phyloP scores from a whole-genome alignment of 2,797 vertebrate species.

The Coilia nasus region DNA sequence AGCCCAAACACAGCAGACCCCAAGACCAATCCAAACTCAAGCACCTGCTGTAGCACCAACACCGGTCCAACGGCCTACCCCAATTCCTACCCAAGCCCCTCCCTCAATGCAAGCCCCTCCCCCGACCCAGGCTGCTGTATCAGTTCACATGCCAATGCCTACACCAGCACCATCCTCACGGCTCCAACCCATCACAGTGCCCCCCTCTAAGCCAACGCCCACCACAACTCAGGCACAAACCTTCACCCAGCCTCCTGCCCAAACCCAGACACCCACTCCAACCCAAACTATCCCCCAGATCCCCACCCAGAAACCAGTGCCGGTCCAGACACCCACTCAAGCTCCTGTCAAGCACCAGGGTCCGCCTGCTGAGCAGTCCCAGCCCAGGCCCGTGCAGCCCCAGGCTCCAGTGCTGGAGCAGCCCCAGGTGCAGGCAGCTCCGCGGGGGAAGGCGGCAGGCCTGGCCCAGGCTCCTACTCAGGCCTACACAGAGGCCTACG shows the following conservation, averaged over 20 bases:
- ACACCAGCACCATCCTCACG: neutral
- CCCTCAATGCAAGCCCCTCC: neutral
- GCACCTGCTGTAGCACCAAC: neutral
- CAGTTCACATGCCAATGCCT: neutral
- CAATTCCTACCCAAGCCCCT: neutral
- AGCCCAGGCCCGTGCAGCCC: slow-evolving; percentile 42
- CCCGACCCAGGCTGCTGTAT: neutral
- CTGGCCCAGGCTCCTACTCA: slow-evolving; percentile 69
- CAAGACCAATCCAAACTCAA: neutral
- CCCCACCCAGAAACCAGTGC: neutral
- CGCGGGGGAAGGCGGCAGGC: slow-evolving; percentile 58
- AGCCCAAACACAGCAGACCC: neutral
- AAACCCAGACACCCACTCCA: neutral
- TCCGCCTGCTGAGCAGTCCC: slow-evolving; percentile 30
- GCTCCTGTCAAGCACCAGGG: slow-evolving; percentile 50
- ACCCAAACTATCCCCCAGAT: neutral
- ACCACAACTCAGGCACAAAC: neutral
- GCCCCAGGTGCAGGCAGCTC: slow-evolving; percentile 46
- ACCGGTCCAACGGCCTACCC: neutral
- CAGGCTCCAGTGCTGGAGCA: slow-evolving; percentile 45
- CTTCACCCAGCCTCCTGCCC: neutral
- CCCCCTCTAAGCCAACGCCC: neutral
- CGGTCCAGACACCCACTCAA: slow-evolving; percentile 55
- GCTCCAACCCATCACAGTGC: neutral
- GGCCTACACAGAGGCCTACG: slow-evolving; percentile 73